Evolutionary conservation across 1,140 invertebrate species (phyloP), one percentile per base, ranked within the genome.

Genomic region (Centruroides sculpturatus): DNA sequence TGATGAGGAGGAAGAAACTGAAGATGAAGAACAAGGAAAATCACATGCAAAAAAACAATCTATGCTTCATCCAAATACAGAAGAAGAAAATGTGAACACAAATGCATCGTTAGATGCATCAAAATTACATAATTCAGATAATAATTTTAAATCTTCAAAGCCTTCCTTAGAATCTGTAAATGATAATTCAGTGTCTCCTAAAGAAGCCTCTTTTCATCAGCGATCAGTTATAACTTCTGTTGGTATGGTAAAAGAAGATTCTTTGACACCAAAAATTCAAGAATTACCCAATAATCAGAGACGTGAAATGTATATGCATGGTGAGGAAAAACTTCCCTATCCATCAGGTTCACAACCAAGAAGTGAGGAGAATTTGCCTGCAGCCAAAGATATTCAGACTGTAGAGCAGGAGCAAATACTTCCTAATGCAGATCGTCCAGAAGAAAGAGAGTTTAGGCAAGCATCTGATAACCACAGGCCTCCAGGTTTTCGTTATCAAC

Each of bases 391-490:
- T 41, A 5, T 41, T 41, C 41, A 41, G 41, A 41, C 5, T 3
- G 41, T 41, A 6, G 41, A 41, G 41, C 41, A 41, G 8, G 41
- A 41, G 41, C 41, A 41, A 41, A 41, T 41, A 41, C 41, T 41
- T 41, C 41, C 41, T 41, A 41, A 41, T 41, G 5, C 41, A 6
- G 41, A 41, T 4, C 13, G 50, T 7, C 62, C 57, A 6, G 62
- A 63, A 51, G 61, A 62, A 56, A 63, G 59, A 46, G 35, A 55
- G 5, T 63, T 59, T 54, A 57, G 54, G 13, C 10, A 12, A 12
- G 49, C 57, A 5, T 55, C 57, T 23, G 59, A 63, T 52, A 47
- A 57, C 36, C n/a, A 53, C 13, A 48, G 41, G 8, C 41, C 41
- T 41, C 41, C 41, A 41, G 41, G 41, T 41, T 41, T 6, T 41